Percentiles rank a stretch among this genome's conserved stretches.
Evolutionary conservation across 2,888 invertebrate species (phyloP).

Genomic region (Lypha dubia): DNA sequence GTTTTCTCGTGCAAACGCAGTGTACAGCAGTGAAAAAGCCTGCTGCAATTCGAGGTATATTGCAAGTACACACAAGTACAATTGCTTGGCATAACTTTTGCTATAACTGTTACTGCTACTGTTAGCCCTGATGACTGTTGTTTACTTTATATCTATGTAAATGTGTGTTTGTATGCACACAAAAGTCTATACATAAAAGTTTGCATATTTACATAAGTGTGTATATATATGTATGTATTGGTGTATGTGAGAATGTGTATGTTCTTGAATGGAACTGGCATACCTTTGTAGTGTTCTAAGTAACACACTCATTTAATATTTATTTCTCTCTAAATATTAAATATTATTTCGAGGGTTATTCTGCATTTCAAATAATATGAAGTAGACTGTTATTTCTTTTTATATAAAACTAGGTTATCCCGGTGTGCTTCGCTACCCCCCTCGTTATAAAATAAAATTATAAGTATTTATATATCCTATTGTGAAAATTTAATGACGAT

Average conservation of each 20-base stretch:
- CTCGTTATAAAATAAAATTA: no score
- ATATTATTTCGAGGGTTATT: constrained; percentile 83
- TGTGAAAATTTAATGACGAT: no score
- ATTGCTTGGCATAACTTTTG: constrained; percentile 59
- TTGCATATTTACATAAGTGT: constrained; percentile 58
- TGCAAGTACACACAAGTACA: constrained; percentile 11
- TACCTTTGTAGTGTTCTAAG: constrained; percentile 83
- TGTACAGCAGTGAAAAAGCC: constrained; percentile 13
- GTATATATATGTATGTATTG: background rate
- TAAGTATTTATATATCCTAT: no score
- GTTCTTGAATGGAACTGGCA: constrained; percentile 74
- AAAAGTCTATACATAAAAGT: constrained; percentile 63
- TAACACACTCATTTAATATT: constrained; percentile 84
- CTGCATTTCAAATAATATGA: constrained; percentile 67
- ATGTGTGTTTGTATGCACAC: constrained; percentile 2
- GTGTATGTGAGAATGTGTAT: constrained; percentile 69
- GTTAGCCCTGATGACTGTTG: constrained; percentile 54
- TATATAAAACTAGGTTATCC: constrained; percentile 1
- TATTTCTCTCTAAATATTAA: constrained; percentile 84
- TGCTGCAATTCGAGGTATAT: constrained; percentile 7
- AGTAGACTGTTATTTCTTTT: constrained; percentile 57
- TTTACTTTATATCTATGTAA: constrained; percentile 50
- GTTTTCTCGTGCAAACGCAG: constrained; percentile 20
- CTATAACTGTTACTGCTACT: constrained; percentile 16
- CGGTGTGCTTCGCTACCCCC: no score